phyloP scores from a whole-genome alignment of 2,888 invertebrate genomes.

The Drosophila anceps region DNA sequence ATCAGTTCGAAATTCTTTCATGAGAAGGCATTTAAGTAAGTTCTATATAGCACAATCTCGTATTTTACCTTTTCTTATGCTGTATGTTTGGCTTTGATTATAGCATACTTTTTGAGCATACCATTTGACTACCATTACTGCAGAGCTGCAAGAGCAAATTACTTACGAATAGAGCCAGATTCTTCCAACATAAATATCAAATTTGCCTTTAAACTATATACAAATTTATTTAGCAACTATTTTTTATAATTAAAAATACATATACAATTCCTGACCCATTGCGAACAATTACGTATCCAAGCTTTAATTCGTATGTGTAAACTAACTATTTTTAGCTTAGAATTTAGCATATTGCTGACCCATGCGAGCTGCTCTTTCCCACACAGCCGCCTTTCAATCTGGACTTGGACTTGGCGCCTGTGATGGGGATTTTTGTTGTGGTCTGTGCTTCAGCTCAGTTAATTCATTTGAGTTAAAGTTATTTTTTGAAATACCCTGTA shows the following conservation, averaged over 20 bases:
- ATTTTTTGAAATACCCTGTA: not conserved
- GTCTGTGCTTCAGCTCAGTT: slow-evolving; percentile 12
- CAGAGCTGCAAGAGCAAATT: not conserved
- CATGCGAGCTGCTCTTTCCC: not conserved
- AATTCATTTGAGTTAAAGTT: slow-evolving; percentile 8
- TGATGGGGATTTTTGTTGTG: slow-evolving; percentile 29
- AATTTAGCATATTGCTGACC: slow-evolving; percentile 4
- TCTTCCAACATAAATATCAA: not conserved
- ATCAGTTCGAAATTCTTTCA: not conserved
- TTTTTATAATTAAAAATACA: too few relatives aligned
- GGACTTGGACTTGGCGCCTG: slow-evolving; percentile 5
- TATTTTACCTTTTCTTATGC: not conserved
- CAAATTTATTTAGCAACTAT: too few relatives aligned
- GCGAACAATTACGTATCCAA: not conserved
- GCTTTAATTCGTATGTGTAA: not conserved
- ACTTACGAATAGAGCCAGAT: not conserved
- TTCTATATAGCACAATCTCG: not conserved
- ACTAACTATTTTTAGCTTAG: not conserved
- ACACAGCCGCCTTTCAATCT: not conserved
- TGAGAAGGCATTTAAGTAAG: not conserved
- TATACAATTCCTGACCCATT: not conserved
- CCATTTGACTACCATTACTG: too few relatives aligned
- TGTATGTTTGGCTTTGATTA: not conserved
- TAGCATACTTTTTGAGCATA: slow-evolving; percentile 12
- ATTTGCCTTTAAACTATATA: too few relatives aligned